phyloP scores from a whole-genome alignment of 2,797 vertebrate genomes.

The Trematomus bernacchii region DNA sequence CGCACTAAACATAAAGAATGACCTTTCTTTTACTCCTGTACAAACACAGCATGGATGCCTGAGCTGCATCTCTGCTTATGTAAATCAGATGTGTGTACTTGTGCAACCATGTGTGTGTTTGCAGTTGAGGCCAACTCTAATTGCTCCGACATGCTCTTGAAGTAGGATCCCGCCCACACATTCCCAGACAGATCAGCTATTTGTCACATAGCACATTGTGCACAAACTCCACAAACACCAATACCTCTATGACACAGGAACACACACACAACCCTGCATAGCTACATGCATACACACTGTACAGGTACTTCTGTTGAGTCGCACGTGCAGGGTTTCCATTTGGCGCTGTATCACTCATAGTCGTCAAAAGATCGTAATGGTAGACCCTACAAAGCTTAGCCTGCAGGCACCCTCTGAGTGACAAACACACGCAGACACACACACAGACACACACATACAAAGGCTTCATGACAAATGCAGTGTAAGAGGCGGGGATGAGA shows the following conservation, averaged over 20 bases:
- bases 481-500: conserved; percentile 71
- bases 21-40: conserved; percentile 10
- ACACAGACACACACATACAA: conserved; percentile 28
- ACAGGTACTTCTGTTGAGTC: conserved; percentile 23
- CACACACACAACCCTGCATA: conserved; percentile 11
- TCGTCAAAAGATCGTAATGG: conserved; percentile 59
- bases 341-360: conserved; percentile 57
- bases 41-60: conserved; percentile 12
- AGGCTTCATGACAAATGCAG: conserved; percentile 68
- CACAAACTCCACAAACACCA: conserved; percentile 46
- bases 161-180: conserved; percentile 83
- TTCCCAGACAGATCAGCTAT: conserved; percentile 76
- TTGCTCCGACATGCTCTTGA: conserved; percentile 81
- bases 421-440: conserved; percentile 38
- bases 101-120: conserved; percentile 52
- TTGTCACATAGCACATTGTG: conserved; percentile 71
- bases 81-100: conserved; percentile 50
- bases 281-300: conserved; percentile 35
- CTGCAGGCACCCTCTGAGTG: conserved; percentile 64
- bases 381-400: conserved; percentile 69
- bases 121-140: conserved; percentile 76
- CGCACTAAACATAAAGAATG: background rate
- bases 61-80: conserved; percentile 32
- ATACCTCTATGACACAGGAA: conserved; percentile 1
- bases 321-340: conserved; percentile 41